Percentiles rank a stretch among this genome's conserved stretches.
Evolutionary conservation across 2,797 vertebrate species (phyloP).

Genomic region (Takifugu ocellatus): DNA sequence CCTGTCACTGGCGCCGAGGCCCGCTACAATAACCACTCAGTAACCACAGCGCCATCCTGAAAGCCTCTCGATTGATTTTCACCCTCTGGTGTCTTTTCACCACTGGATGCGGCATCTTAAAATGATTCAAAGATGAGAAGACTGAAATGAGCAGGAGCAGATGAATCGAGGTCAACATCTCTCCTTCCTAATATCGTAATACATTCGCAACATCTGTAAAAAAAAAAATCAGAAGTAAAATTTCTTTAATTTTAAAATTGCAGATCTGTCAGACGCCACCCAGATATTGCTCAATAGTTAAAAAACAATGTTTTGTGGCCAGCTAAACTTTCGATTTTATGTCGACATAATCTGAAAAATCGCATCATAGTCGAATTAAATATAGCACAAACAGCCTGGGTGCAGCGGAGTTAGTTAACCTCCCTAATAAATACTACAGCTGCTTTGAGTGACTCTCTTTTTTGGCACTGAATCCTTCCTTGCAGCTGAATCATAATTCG

Average conservation of each 20-base stretch:
- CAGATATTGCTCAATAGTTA: no score
- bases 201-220: no score
- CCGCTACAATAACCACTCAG: no score
- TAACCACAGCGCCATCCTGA: not conserved
- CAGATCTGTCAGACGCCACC: no score
- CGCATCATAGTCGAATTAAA: slow-evolving; percentile 40
- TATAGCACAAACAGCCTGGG: slow-evolving; percentile 26
- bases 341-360: slow-evolving; percentile 17
- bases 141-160: not conserved
- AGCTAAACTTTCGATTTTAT: no score
- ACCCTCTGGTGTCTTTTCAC: not conserved
- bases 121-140: not conserved
- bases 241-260: not conserved
- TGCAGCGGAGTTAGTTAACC: slow-evolving; percentile 29
- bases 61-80: slow-evolving; percentile 1
- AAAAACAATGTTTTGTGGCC: no score
- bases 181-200: no score
- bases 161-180: no score
- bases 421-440: slow-evolving; percentile 31
- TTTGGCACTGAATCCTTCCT: slow-evolving; percentile 33
- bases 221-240: not conserved
- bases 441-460: slow-evolving; percentile 36
- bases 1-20: no score
- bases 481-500: slow-evolving; percentile 60
- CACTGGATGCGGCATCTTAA: not conserved